These are phyloP conservation scores for Bufo bufo DNA, from an alignment of 2,113 vertebrate species.

Conservation along the genomic window DNA sequence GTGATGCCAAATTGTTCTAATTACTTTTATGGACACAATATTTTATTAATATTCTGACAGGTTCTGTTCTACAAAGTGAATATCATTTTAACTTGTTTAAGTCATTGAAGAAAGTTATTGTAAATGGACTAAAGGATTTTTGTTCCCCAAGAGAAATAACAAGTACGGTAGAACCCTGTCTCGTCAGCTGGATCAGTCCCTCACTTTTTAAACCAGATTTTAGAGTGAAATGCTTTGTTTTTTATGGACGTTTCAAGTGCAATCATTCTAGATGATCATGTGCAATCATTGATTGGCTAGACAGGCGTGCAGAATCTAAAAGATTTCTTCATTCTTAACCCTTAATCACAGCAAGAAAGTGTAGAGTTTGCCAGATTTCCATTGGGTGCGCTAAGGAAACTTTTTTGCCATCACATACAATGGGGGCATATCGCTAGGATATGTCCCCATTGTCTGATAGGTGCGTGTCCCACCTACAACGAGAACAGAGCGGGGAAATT, in stretches of 20 bases:
- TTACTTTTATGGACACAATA: conserved; percentile 35
- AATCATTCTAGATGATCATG: too few species aligned
- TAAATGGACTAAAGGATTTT: background rate
- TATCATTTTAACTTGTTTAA: conserved; percentile 23
- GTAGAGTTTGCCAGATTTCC: too few species aligned
- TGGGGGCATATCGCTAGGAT: too few species aligned
- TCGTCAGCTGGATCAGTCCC: background rate
- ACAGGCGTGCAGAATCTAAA: too few species aligned
- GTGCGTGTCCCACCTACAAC: too few species aligned
- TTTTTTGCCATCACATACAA: too few species aligned
- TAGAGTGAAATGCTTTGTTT: background rate
- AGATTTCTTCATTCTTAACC: too few species aligned
- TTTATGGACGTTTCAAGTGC: background rate
- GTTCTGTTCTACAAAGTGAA: conserved; percentile 3
- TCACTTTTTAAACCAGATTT: background rate
- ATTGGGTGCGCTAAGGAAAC: too few species aligned
- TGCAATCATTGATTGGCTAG: too few species aligned
- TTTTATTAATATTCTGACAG: conserved; percentile 25
- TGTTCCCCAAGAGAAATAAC: background rate
- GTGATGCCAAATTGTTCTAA: conserved; percentile 43
- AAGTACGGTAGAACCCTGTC: background rate
- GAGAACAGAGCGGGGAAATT: too few species aligned
- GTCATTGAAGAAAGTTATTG: background rate
- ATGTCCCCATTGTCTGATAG: too few species aligned
- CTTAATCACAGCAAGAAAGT: too few species aligned